Evolutionary conservation across 2,888 invertebrate genomes (phyloP).

Genomic region (Trissonchulus latispiculum): DNA sequence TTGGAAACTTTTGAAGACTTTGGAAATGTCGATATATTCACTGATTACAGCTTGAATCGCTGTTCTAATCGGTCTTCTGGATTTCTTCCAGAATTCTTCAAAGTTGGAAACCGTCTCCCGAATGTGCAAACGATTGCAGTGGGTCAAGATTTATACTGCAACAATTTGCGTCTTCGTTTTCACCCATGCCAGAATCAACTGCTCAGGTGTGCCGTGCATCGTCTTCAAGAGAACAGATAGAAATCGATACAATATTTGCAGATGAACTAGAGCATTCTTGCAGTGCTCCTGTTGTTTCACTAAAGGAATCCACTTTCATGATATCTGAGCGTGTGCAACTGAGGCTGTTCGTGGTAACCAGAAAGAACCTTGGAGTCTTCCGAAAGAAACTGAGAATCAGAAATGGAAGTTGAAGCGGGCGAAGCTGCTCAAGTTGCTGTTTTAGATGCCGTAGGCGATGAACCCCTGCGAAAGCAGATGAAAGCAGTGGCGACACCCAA

Average conservation of each 20-base stretch:
- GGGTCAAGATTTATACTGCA: neutral
- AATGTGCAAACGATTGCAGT: neutral
- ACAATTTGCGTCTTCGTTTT: neutral
- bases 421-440: neutral
- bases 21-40: neutral
- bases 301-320: too few species aligned
- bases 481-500: neutral
- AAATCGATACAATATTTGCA: neutral
- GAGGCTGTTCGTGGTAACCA: too few species aligned
- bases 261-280: neutral
- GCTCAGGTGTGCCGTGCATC: neutral
- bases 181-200: neutral
- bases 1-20: neutral
- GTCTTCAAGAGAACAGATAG: neutral
- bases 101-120: neutral
- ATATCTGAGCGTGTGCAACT: too few species aligned
- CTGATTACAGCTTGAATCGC: neutral
- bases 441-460: neutral
- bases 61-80: neutral
- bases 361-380: neutral
- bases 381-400: neutral
- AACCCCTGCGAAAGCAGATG: too few species aligned
- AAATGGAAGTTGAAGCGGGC: neutral
- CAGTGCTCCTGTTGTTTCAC: neutral
- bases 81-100: neutral